Conservation (phyloP, 1,140 invertebrate species). For the Gonioctena quinquepunctata region DNA sequence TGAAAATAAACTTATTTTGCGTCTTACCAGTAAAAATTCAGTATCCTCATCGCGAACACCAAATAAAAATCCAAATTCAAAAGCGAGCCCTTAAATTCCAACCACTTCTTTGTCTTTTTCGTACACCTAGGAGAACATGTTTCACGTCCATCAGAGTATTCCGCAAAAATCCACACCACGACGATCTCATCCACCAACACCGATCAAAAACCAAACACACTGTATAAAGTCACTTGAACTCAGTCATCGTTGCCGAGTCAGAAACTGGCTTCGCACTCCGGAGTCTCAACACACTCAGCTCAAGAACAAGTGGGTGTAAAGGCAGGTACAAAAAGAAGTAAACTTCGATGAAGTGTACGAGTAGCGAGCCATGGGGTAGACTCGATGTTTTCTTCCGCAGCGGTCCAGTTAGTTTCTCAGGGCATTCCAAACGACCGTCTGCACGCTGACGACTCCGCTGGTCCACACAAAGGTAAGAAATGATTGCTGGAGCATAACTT, state of each 20-base stretch:
- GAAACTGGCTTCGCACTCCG: slow-evolving; percentile 5
- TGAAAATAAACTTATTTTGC: too few species aligned
- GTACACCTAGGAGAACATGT: background rate
- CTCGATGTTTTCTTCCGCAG: slow-evolving; percentile 41
- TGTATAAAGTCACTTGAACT: background rate
- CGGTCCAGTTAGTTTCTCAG: slow-evolving; percentile 39
- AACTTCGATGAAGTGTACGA: slow-evolving; percentile 30
- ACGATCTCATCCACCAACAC: background rate
- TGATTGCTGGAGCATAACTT: slow-evolving; percentile 34
- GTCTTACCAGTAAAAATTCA: slow-evolving; percentile 54
- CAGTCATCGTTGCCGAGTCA: background rate
- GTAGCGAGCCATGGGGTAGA: background rate
- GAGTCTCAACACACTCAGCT: slow-evolving; percentile 14
- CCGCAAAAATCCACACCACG: background rate
- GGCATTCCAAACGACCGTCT: slow-evolving; percentile 34
- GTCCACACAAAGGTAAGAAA: slow-evolving; percentile 36
- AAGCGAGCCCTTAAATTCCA: too few species aligned
- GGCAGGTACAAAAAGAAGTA: slow-evolving; percentile 42
- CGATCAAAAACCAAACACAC: too few species aligned
- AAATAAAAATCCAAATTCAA: background rate
- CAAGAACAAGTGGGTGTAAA: slow-evolving; percentile 49
- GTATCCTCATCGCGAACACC: slow-evolving; percentile 47
- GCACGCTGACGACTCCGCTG: slow-evolving; percentile 20
- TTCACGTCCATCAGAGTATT: background rate
- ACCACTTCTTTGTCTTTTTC: background rate